Base-by-base conservation (phyloP, 2,797 vertebrate genomes). In the Alosa sapidissima region DNA sequence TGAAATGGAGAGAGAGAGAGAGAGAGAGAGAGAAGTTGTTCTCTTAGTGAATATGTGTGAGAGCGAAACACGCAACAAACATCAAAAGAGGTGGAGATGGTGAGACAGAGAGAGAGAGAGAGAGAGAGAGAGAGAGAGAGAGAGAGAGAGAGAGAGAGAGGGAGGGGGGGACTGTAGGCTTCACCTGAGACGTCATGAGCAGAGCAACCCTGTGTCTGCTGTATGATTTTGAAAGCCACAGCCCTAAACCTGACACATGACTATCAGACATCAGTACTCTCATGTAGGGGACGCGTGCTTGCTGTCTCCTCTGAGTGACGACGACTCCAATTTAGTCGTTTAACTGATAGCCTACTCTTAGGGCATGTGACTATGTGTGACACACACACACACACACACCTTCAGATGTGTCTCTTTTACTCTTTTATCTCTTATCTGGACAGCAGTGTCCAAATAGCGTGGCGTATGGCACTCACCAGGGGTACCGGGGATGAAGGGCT, bases 1-100 rank as follows among this genome's bases (percentile, higher is more conserved):
- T 92, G 89, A 91, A 91, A 24, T 13, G 11, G 28, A 47, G 78
- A 21, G 41, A 51, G 45, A 51, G 24, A 81, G 81, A 11, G 78
- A 49, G 78, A 82, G 81, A 10, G 48, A 52, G 48, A 89, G 88
- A 82, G 33, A 68, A 36, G 65, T 33, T 10, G 33, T 4, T 9
- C 8, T 10, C 28, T 28, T 28, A 36, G 4, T 11, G 28, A 10
- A 28, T 68, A 33, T 68, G 28, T 68, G 1, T 33, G 65, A 68
- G 14, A 68, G 33, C 13, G 3, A 68, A 68, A 68, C 33, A 68
- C 33, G 28, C 28, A 68, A 36, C 33, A 36, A 4, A 60, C 55
- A 60, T 60, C 55, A 60, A 60, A 60, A 28, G 65, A 68, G 28
- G 13, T 10, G 33, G 28, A 28, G 28, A 28, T 28, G 28, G 28